phyloP scores from a whole-genome alignment of 2,797 vertebrate genomes.

The Eptatretus atami region DNA sequence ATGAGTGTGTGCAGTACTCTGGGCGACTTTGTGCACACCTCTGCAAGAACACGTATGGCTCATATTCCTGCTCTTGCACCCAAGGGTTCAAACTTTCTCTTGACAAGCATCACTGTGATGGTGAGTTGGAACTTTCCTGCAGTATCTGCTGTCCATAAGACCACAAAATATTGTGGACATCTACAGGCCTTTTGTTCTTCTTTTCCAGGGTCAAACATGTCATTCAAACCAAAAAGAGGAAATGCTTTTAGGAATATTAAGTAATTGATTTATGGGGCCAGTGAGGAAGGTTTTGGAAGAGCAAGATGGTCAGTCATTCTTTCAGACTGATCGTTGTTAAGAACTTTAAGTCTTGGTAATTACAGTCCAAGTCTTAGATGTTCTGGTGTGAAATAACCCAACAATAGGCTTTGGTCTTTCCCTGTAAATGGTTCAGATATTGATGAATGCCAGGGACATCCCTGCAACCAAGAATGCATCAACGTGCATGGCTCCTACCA shows the following conservation, averaged over 20 bases:
- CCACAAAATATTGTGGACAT: background rate
- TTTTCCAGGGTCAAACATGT: too few species aligned
- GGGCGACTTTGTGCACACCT: constrained; percentile 74
- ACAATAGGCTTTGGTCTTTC: background rate
- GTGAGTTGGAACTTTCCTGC: constrained; percentile 15
- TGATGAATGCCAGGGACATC: constrained; percentile 52
- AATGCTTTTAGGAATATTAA: too few species aligned
- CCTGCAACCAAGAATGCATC: constrained; percentile 77
- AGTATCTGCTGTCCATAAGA: background rate
- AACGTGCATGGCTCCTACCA: constrained; percentile 91
- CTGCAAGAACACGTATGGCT: constrained; percentile 69
- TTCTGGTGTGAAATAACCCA: background rate
- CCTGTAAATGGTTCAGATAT: constrained; percentile 27
- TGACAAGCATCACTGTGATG: constrained; percentile 67
- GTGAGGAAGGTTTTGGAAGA: too few species aligned
- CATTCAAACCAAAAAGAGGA: background rate
- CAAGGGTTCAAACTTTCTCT: constrained; percentile 39
- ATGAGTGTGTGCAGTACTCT: constrained; percentile 69
- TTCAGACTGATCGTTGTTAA: background rate
- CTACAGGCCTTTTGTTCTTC: too few species aligned
- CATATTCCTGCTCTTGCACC: constrained; percentile 61
- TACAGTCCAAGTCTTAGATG: too few species aligned
- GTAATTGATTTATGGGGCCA: too few species aligned
- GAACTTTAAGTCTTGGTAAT: too few species aligned
- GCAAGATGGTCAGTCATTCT: too few species aligned